Conservation (phyloP, 2,888 invertebrate species). For the Eupithecia insigniata region DNA sequence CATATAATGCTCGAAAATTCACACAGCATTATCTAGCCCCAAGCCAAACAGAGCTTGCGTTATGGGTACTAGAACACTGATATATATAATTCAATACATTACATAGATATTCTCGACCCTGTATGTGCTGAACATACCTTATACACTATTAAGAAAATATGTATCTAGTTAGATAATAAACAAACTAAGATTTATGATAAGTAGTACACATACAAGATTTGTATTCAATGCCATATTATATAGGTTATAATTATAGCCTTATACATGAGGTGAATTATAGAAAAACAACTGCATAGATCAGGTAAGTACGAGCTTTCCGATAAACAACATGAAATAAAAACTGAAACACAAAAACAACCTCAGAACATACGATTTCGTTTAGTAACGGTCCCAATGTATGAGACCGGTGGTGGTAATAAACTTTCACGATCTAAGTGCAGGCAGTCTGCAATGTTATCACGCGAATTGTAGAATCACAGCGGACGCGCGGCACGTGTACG, state of each 20-base stretch:
- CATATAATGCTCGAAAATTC: no score
- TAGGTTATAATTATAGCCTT: no score
- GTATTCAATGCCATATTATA: background rate
- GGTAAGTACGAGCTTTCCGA: background rate
- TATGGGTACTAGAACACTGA: no score
- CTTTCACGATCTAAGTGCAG: constrained; percentile 81
- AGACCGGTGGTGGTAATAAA: constrained; percentile 74
- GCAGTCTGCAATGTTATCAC: constrained; percentile 63
- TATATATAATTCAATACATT: no score
- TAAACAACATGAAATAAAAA: background rate
- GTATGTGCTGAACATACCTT: constrained; percentile 54
- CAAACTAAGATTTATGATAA: constrained; percentile 2
- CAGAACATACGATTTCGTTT: constrained; percentile 70
- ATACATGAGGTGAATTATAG: background rate
- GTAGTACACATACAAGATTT: background rate
- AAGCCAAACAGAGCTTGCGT: no score
- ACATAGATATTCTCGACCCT: no score
- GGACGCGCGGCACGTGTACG: constrained; percentile 53
- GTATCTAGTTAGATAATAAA: constrained; percentile 35
- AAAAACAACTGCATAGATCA: background rate
- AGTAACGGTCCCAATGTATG: constrained; percentile 76
- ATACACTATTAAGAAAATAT: constrained; percentile 40
- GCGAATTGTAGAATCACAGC: constrained; percentile 64
- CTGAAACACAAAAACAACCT: constrained; percentile 58
- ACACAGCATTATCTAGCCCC: no score